A percentile compares a stretch with the other conserved stretches of the same genome.
Conservation (phyloP, 2,797 vertebrate genomes). For the Pteropus rufus region DNA sequence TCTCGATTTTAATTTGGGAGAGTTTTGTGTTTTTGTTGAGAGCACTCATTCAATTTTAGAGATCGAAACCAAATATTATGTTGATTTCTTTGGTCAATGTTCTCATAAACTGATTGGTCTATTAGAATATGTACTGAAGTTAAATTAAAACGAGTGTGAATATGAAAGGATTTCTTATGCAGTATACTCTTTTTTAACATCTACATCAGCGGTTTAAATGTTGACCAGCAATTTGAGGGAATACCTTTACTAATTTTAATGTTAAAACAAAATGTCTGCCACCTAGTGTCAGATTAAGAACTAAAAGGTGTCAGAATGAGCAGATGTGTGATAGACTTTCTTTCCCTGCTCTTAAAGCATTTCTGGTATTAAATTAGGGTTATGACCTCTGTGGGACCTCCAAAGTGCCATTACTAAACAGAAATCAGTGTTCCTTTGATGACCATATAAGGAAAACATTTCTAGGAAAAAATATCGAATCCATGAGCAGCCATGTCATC, state of each 20-base stretch:
- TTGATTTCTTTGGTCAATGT: not conserved
- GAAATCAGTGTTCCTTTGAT: not conserved
- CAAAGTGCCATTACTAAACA: not conserved
- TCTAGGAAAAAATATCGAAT: slow-evolving; percentile 29
- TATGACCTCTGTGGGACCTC: not conserved
- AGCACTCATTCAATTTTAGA: not conserved
- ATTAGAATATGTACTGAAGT: not conserved
- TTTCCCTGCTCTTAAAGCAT: not conserved
- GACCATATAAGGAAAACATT: slow-evolving; percentile 33
- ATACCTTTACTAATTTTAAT: not conserved
- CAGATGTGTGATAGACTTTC: not conserved
- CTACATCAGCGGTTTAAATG: not conserved
- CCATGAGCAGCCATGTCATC: not conserved
- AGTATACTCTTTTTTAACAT: not conserved
- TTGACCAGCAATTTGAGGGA: not conserved
- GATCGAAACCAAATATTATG: not conserved
- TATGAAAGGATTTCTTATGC: not conserved
- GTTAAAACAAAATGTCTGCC: slow-evolving; percentile 60
- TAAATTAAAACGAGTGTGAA: not conserved
- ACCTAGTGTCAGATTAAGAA: slow-evolving; percentile 58
- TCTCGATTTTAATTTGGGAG: not conserved
- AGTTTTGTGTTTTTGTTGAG: not conserved
- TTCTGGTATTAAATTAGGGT: not conserved
- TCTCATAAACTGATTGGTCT: not conserved
- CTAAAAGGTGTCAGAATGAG: not conserved